These are phyloP conservation scores for Sebastes diaconus DNA, from an alignment of 2,797 vertebrate species.

Conservation along the genomic window DNA sequence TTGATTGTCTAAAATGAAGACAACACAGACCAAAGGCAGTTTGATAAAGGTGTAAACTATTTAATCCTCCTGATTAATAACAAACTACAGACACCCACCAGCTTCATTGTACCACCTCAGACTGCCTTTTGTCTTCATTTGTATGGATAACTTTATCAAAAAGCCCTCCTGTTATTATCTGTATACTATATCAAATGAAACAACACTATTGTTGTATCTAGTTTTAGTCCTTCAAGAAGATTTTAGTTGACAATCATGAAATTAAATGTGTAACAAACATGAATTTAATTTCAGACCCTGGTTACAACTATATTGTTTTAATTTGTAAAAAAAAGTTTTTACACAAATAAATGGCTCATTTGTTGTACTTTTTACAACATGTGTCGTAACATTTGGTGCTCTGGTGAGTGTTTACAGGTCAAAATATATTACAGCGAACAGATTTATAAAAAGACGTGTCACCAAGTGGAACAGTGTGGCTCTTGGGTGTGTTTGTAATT, in stretches of 20 bases:
- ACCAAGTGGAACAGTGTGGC: background rate
- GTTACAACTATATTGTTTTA: background rate
- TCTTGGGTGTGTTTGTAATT: background rate
- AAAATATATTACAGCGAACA: background rate
- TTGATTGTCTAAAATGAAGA: too few relatives aligned
- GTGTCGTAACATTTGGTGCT: background rate
- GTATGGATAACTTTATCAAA: background rate
- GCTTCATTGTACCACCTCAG: background rate
- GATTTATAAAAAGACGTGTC: background rate
- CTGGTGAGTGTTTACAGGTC: background rate
- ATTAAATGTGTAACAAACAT: too few relatives aligned
- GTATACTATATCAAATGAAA: background rate
- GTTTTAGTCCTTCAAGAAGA: too few relatives aligned
- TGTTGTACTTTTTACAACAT: background rate
- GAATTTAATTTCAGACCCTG: too few relatives aligned
- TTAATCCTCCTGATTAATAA: background rate
- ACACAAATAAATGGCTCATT: background rate
- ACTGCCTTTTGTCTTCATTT: slow-evolving; percentile 35
- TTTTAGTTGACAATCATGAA: too few relatives aligned
- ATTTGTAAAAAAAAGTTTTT: too few relatives aligned
- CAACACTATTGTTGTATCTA: background rate
- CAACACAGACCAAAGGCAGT: too few relatives aligned
- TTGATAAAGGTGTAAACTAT: accelerated
- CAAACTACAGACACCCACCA: background rate
- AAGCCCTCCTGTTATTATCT: background rate